Evolutionary conservation across 2,797 vertebrate species (phyloP), one percentile per base, ranked within the genome.

Genomic region (Ciconia nigra): DNA sequence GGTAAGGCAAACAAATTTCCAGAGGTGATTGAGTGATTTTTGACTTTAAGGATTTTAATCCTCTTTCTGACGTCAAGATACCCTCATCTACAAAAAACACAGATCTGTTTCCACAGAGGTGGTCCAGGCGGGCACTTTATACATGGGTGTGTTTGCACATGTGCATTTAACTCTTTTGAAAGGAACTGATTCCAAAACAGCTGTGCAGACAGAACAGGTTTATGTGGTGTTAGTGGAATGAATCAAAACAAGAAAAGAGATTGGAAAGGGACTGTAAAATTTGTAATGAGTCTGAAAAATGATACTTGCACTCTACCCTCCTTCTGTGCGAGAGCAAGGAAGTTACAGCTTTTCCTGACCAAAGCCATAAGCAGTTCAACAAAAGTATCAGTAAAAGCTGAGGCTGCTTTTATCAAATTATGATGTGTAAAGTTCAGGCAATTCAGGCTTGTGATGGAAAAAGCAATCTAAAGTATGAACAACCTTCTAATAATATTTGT

Each of bases 401-500:
- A 94, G 90, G 65, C 79, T 89, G 72, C 62, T 97, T 95, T 89
- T 97, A 94, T 97, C 96, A 90, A 94, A 78, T 90, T 84, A 44
- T 35, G 49, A 72, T 78, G 73, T 96, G 82, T 96, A 96, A 97
- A 97, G 93, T 97, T 97, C 95, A 96, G 87, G 86, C 83, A 83
- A 35, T 82, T 90, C 63, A 89, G 66, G 84, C 86, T 93, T 96
- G 77, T 95, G 97, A 98, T 91, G 93, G 83, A 87, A 91, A 96
- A 98, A 94, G 62, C 73, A 95, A 97, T 97, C 93, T 96, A 15
- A 96, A 93, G 65, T 96, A 80, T 39, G 94, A 97, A 87, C 92
- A 97, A 94, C 84, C 96, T 98, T 97, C 95, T 97, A 94, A 95
- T 97, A 98, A 89, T 98, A 94, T 98, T 98, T 98, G 87, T 94